Conservation (phyloP, 2,888 invertebrate genomes). For the Volucella bombylans region DNA sequence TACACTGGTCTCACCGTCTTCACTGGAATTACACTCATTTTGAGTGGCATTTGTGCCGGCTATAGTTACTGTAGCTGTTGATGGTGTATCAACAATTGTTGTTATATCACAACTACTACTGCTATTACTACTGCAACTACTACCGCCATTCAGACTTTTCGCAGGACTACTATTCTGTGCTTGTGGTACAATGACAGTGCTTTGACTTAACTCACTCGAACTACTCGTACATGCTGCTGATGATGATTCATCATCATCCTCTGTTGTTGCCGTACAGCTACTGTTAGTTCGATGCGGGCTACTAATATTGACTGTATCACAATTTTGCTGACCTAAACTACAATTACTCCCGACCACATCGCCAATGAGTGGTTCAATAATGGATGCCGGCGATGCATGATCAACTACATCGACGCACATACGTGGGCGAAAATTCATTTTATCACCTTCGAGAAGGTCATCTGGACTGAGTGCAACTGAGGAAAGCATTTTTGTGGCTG, state of each 20-base stretch:
- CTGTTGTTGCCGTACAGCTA: slow-evolving; percentile 73
- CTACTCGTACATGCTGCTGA: slow-evolving; percentile 80
- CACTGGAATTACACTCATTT: slow-evolving; percentile 58
- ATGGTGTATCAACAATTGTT: slow-evolving; percentile 70
- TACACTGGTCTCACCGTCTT: slow-evolving; percentile 31
- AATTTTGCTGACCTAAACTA: slow-evolving; percentile 65
- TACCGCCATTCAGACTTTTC: slow-evolving; percentile 78
- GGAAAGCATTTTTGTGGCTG: slow-evolving; percentile 81
- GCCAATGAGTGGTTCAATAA: slow-evolving; percentile 75
- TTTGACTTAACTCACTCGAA: slow-evolving; percentile 80
- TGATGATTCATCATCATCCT: slow-evolving; percentile 80
- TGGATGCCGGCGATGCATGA: slow-evolving; percentile 75
- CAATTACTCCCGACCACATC: slow-evolving; percentile 78
- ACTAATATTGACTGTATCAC: slow-evolving; percentile 74
- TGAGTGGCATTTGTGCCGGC: slow-evolving; percentile 51
- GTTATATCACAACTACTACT: slow-evolving; percentile 76
- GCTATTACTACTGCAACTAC: slow-evolving; percentile 74
- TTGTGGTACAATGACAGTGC: slow-evolving; percentile 77
- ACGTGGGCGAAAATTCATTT: slow-evolving; percentile 76
- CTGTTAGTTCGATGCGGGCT: slow-evolving; percentile 67
- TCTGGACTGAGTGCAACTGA: slow-evolving; percentile 78
- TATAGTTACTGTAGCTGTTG: slow-evolving; percentile 57
- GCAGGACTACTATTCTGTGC: slow-evolving; percentile 75
- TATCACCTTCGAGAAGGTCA: slow-evolving; percentile 76
- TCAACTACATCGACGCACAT: slow-evolving; percentile 77